Evolutionary conservation across 2,113 vertebrate species (phyloP).

Genomic region (Pipra filicauda): DNA sequence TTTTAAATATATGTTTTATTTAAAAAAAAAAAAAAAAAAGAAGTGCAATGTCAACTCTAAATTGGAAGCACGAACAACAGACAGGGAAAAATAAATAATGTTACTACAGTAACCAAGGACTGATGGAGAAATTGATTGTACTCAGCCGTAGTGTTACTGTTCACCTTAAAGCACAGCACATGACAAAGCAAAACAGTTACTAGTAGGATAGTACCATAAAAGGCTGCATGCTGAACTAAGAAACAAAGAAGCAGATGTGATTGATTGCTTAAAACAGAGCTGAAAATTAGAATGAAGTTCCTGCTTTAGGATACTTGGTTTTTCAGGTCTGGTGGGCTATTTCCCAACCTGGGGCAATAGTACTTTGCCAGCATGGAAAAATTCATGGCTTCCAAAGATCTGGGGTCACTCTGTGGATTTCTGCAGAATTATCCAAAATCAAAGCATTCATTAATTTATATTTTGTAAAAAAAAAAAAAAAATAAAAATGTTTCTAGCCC

Average conservation of each 20-base stretch:
- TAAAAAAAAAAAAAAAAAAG: conserved; percentile 67
- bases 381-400: conserved; percentile 35
- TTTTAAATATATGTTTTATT: conserved; percentile 77
- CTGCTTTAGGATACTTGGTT: conserved; percentile 64
- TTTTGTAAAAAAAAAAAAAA: background rate
- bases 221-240: conserved; percentile 79
- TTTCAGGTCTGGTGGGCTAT: conserved; percentile 56
- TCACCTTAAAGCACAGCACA: conserved; percentile 77
- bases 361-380: conserved; percentile 47
- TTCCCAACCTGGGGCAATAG: conserved; percentile 59
- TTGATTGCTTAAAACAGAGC: conserved; percentile 73
- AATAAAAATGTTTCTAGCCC: conserved; percentile 56
- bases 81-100: conserved; percentile 76
- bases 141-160: conserved; percentile 77
- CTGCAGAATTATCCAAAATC: conserved; percentile 52
- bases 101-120: conserved; percentile 76
- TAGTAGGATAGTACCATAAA: conserved; percentile 74
- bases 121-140: conserved; percentile 77
- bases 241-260: conserved; percentile 76
- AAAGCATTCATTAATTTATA: background rate
- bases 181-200: conserved; percentile 73
- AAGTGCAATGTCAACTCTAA: conserved; percentile 77
- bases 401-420: conserved; percentile 63
- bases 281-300: conserved; percentile 70
- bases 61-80: conserved; percentile 74